Percentiles rank a stretch among this genome's conserved stretches.
These are phyloP conservation scores for Neodiprion pinetum DNA, from an alignment of 1,140 invertebrate species.

Conservation along the genomic window DNA sequence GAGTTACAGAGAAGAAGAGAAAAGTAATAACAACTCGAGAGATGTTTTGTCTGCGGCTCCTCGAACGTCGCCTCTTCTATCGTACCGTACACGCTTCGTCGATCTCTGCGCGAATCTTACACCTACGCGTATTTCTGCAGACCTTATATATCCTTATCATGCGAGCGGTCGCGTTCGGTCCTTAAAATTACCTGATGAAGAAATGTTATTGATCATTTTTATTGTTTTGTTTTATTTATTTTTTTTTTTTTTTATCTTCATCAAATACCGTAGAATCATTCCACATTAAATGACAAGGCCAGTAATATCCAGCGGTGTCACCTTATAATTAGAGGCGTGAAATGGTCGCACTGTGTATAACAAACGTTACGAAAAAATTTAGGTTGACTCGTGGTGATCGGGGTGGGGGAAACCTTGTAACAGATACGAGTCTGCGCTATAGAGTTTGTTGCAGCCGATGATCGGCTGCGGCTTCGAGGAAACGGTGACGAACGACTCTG, in stretches of 20 bases:
- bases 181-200: too few relatives aligned
- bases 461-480: not conserved
- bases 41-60: conserved; percentile 2
- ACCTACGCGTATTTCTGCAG: not conserved
- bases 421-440: not conserved
- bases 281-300: too few relatives aligned
- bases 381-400: not conserved
- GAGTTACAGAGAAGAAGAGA: conserved; percentile 1
- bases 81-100: not conserved
- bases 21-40: not conserved
- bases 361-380: conserved; percentile 1
- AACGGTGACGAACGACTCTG: not conserved
- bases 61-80: not conserved
- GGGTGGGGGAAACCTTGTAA: conserved; percentile 2
- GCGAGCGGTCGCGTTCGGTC: too few relatives aligned
- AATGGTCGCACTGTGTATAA: too few relatives aligned
- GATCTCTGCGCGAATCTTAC: not conserved
- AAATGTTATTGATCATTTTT: too few relatives aligned
- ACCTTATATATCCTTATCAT: too few relatives aligned
- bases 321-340: too few relatives aligned
- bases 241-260: too few relatives aligned
- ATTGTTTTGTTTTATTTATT: too few relatives aligned
- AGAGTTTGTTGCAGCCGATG: not conserved
- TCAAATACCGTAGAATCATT: too few relatives aligned
- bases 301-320: too few relatives aligned